Conservation (phyloP, 2,113 vertebrate species). For the Candoia aspera region DNA sequence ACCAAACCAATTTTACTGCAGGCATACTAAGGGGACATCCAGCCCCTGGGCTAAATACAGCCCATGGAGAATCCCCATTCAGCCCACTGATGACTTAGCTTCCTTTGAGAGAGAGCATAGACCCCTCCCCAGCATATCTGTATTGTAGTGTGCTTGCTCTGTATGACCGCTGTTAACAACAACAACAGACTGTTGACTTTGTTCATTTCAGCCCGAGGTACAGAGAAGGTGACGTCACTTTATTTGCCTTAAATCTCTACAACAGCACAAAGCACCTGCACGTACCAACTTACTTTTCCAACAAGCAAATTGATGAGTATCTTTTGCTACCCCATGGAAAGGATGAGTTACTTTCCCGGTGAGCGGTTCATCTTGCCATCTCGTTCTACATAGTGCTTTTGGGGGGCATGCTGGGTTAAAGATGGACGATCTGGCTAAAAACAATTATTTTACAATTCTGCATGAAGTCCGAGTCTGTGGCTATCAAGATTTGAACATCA, state of each 20-base stretch:
- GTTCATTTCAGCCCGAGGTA: slow-evolving; percentile 76
- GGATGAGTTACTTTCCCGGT: slow-evolving; percentile 85
- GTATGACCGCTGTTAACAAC: background rate
- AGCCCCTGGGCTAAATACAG: background rate
- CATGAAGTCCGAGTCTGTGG: too few relatives aligned
- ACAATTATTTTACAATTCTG: background rate
- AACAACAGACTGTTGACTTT: background rate
- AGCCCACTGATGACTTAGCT: background rate
- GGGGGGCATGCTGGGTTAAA: background rate
- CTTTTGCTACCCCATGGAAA: slow-evolving; percentile 79
- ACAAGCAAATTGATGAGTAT: slow-evolving; percentile 82
- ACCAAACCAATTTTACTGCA: background rate
- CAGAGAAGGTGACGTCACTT: slow-evolving; percentile 80
- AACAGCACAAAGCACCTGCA: slow-evolving; percentile 66
- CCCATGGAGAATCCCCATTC: background rate
- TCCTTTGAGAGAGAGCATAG: background rate
- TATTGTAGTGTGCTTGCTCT: background rate
- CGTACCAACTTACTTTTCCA: slow-evolving; percentile 66
- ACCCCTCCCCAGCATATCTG: background rate
- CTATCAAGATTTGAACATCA: background rate
- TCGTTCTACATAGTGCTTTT: background rate
- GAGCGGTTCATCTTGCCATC: slow-evolving; percentile 38
- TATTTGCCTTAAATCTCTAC: slow-evolving; percentile 87
- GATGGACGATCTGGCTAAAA: background rate
- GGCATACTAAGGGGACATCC: background rate